A percentile compares a stretch with the other conserved stretches of the same genome.
Conservation (phyloP, 2,113 vertebrate genomes). For the Cebus imitator region DNA sequence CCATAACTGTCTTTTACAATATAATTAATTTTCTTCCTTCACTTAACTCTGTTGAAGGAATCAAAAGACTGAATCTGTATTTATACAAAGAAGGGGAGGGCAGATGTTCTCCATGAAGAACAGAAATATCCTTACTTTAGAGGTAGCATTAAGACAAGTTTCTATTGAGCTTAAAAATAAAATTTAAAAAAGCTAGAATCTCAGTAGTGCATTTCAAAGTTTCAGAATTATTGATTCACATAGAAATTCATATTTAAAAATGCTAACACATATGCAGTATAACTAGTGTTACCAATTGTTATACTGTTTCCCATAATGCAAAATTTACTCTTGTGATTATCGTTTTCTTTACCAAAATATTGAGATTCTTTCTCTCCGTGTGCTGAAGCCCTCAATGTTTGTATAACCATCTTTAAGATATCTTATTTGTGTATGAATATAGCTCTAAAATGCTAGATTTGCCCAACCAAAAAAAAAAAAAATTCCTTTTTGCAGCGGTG, state of each 20-base stretch:
- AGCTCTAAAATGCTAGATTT: neutral
- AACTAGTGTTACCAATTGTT: neutral
- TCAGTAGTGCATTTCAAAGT: slow-evolving; percentile 30
- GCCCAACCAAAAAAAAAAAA: no score
- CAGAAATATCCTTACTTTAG: neutral
- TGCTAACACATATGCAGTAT: neutral
- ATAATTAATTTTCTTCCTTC: neutral
- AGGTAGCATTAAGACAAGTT: neutral
- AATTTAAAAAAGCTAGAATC: neutral
- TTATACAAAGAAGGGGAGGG: neutral
- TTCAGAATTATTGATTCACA: slow-evolving; percentile 27
- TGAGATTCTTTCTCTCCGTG: neutral
- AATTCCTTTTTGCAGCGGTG: no score
- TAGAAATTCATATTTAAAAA: neutral
- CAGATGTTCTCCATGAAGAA: neutral
- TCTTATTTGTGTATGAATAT: neutral
- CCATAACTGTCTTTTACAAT: neutral
- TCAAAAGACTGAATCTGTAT: neutral
- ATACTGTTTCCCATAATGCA: neutral
- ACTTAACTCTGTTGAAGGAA: neutral
- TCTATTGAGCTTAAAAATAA: neutral
- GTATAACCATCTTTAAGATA: neutral
- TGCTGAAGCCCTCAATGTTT: neutral
- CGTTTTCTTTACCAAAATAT: neutral
- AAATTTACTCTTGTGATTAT: neutral